Percentiles rank a stretch among this genome's conserved stretches.
phyloP scores from a whole-genome alignment of 2,888 invertebrate species.

The Periphyllus acericola region DNA sequence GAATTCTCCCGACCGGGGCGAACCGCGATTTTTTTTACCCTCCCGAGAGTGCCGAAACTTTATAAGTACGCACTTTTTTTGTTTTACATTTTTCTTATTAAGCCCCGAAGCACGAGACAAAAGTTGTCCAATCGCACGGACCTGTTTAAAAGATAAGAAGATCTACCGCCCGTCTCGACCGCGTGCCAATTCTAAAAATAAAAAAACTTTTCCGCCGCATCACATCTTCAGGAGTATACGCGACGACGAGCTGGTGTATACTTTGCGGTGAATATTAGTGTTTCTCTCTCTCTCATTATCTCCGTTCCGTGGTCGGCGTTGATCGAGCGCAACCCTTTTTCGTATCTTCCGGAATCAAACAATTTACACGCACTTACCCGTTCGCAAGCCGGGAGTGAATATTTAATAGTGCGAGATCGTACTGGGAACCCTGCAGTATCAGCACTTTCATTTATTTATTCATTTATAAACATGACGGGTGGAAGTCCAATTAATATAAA shows the following conservation, averaged over 20 bases:
- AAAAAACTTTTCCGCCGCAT: neutral
- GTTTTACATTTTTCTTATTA: neutral
- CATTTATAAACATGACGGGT: too few species aligned
- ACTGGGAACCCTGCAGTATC: too few species aligned
- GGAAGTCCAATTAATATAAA: too few species aligned
- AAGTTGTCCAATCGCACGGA: neutral
- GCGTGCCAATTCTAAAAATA: neutral
- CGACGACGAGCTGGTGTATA: neutral
- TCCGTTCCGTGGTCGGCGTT: neutral
- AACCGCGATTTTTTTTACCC: neutral
- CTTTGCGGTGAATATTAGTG: neutral
- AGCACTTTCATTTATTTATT: too few species aligned
- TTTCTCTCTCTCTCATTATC: neutral
- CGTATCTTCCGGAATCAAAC: neutral
- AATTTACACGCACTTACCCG: neutral
- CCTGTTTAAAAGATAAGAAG: conserved; percentile 19
- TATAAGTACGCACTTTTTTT: neutral
- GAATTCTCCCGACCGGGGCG: neutral
- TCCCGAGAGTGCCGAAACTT: neutral
- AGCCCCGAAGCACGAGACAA: neutral
- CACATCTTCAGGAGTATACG: neutral
- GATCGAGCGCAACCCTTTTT: neutral
- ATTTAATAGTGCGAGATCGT: neutral
- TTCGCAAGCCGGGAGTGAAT: neutral
- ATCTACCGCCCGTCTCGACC: neutral